Conservation (phyloP, 1,140 invertebrate species). For the Oncopodura yosiiana region DNA sequence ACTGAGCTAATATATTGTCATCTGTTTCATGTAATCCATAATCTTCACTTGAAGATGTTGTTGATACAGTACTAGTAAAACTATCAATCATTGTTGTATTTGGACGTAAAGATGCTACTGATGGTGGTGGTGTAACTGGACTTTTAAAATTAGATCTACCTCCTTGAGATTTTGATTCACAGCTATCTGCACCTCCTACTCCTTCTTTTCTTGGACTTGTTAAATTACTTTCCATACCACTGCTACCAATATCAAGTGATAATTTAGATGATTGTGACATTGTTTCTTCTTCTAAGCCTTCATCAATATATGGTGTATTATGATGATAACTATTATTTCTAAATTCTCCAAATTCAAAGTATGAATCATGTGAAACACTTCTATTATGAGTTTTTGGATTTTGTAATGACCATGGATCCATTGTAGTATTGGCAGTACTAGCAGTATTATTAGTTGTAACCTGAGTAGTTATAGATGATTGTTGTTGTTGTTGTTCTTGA, state of each 20-base stretch:
- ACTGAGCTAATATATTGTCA: slow-evolving; percentile 10
- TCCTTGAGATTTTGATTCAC: slow-evolving; percentile 9
- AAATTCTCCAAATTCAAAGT: slow-evolving; percentile 56
- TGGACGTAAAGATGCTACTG: slow-evolving; percentile 15
- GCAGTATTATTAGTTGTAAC: too few species aligned
- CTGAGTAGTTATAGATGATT: too few species aligned
- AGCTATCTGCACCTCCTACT: slow-evolving; percentile 2
- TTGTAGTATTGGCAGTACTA: neutral
- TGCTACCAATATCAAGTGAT: slow-evolving; percentile 25
- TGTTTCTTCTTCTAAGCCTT: slow-evolving; percentile 34
- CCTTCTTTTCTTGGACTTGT: slow-evolving; percentile 22
- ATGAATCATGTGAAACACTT: slow-evolving; percentile 73
- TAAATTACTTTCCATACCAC: slow-evolving; percentile 20
- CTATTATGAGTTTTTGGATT: slow-evolving; percentile 34
- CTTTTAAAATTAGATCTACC: slow-evolving; percentile 11
- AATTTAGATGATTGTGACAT: slow-evolving; percentile 29
- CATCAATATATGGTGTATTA: slow-evolving; percentile 29
- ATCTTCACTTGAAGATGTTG: slow-evolving; percentile 22
- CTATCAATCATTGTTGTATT: slow-evolving; percentile 17
- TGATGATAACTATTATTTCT: slow-evolving; percentile 19
- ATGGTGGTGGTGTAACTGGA: slow-evolving; percentile 25
- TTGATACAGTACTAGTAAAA: slow-evolving; percentile 6
- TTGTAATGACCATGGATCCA: slow-evolving; percentile 12
- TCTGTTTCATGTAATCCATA: slow-evolving; percentile 1
- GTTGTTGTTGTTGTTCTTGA: too few species aligned